Evolutionary conservation across 2,113 vertebrate species (phyloP), one percentile per base, ranked within the genome.

Genomic region (Dissostichus mawsoni): DNA sequence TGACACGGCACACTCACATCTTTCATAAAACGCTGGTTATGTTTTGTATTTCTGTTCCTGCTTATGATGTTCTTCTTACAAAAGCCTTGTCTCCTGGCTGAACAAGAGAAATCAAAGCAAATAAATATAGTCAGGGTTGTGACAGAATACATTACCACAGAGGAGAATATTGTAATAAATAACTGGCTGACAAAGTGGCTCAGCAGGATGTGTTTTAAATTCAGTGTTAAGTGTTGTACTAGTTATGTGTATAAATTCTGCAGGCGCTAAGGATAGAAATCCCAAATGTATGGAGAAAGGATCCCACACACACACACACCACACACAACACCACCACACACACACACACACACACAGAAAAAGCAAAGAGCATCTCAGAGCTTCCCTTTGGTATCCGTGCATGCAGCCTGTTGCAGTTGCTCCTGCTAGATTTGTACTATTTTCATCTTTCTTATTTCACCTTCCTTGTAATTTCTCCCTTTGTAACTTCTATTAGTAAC

Each of bases 261-360:
- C 8, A 70, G 69, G 58, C 65, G 23, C 51, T 14, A 47, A 69
- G 58, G 20, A 70, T 66, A 56, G 41, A 75, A 79, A 77, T 73
- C 71, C 55, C 75, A 82, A 64, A 48, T 79, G 63, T 58, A 45
- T 58, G 2, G 23, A n/a, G n/a, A n/a, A n/a, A n/a, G n/a, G n/a
- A n/a, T n/a, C n/a, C 47, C 33, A 36, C 36, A 36, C 36, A 36
- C 36, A 36, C 36, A 36, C 36, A 36, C 36, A 36, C 36, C 2
- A 2, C 2, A 2, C 2, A 2, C 2, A 2, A 33, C 33, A 33
- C 33, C 33, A 33, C 33, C 33, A 36, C 33, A 36, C 33, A 36
- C 33, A 36, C 33, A 36, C 33, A 36, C 33, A 36, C 33, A 36
- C 33, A 36, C 33, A 36, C 33, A 20, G 20, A 20, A 20, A 20